These are phyloP conservation scores for Drymodes brunneopygia DNA, from an alignment of 2,113 vertebrate genomes.

Conservation along the genomic window DNA sequence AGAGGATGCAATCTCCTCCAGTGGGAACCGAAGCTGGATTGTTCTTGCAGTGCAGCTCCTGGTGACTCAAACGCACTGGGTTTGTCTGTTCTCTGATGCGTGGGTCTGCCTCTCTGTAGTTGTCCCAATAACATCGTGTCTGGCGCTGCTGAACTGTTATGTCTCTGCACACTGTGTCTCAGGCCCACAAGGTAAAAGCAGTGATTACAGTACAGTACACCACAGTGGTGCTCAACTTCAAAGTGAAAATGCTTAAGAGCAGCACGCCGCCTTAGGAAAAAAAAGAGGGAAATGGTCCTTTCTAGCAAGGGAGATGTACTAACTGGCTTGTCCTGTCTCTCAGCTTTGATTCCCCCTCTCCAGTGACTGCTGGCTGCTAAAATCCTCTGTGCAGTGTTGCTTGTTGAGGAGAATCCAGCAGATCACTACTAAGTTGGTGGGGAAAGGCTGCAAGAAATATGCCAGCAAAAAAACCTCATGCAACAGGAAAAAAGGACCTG, in stretches of 20 bases:
- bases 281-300: slow-evolving; percentile 7
- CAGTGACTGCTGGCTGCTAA: not conserved
- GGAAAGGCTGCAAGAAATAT: not conserved
- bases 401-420: not conserved
- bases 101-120: not conserved
- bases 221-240: not conserved
- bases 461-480: not conserved
- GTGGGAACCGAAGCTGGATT: not conserved
- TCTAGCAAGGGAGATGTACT: slow-evolving; percentile 13
- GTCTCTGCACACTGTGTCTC: slow-evolving; percentile 5
- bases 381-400: not conserved
- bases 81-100: not conserved
- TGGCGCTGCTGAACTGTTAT: slow-evolving; percentile 10
- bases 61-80: not conserved
- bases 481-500: not conserved
- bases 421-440: not conserved
- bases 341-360: not conserved
- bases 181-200: slow-evolving; percentile 1
- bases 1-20: not conserved
- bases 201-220: not conserved
- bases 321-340: slow-evolving; percentile 37
- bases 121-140: slow-evolving; percentile 15
- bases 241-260: not conserved
- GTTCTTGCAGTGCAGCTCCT: not conserved
- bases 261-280: not conserved